Evolutionary conservation across 2,888 invertebrate species (phyloP).

Genomic region (Leucophora obtusa): DNA sequence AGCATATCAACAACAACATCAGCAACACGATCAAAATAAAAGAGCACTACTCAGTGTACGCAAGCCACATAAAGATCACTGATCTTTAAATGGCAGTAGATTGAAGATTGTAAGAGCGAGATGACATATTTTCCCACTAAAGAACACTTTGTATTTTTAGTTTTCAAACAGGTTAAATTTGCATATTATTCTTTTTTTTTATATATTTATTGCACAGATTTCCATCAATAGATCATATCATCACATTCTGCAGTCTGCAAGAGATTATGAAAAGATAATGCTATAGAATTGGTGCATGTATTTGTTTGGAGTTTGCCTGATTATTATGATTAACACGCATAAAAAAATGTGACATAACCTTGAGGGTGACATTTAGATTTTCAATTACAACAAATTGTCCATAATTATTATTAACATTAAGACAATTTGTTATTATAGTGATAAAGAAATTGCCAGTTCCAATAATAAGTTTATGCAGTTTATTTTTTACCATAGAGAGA

Average conservation of each 20-base stretch:
- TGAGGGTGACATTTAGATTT: slow-evolving; percentile 52
- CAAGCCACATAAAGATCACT: slow-evolving; percentile 50
- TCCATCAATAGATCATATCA: slow-evolving; percentile 61
- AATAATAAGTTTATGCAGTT: slow-evolving; percentile 13
- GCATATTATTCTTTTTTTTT: slow-evolving; percentile 20
- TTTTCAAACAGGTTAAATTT: slow-evolving; percentile 49
- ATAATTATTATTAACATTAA: slow-evolving; percentile 54
- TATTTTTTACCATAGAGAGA: not conserved
- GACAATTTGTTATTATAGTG: slow-evolving; percentile 29
- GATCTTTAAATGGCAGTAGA: slow-evolving; percentile 40
- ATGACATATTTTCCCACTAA: slow-evolving; percentile 63
- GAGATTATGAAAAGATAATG: slow-evolving; percentile 47
- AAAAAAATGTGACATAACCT: slow-evolving; percentile 45
- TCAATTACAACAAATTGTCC: slow-evolving; percentile 55
- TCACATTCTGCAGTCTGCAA: slow-evolving; percentile 26
- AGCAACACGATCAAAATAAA: slow-evolving; percentile 53
- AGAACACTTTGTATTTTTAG: slow-evolving; percentile 13
- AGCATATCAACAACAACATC: slow-evolving; percentile 55
- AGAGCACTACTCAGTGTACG: not conserved
- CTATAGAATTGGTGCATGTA: slow-evolving; percentile 22
- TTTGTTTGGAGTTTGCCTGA: slow-evolving; percentile 6
- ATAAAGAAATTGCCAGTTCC: not conserved
- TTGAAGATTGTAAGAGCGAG: slow-evolving; percentile 21
- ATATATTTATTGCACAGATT: slow-evolving; percentile 19
- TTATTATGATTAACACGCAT: slow-evolving; percentile 11